phyloP scores from a whole-genome alignment of 2,797 vertebrate species.

The Acanthurus lineatus region DNA sequence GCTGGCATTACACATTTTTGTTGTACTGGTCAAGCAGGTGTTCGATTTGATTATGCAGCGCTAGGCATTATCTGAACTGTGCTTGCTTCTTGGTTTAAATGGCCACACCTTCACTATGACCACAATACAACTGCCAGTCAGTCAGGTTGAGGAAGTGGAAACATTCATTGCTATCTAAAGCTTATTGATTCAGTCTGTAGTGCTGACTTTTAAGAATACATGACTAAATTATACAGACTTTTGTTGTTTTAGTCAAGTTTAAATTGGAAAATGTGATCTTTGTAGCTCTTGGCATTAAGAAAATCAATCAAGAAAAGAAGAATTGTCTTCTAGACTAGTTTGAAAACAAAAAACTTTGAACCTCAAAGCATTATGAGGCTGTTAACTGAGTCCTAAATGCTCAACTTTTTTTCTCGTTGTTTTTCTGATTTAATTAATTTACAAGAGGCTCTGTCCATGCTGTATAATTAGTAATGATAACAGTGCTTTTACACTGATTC shows the following conservation, averaged over 20 bases:
- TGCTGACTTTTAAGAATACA: slow-evolving; percentile 47
- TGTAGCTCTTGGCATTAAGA: slow-evolving; percentile 20
- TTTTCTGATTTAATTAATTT: neutral
- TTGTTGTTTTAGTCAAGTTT: slow-evolving; percentile 40
- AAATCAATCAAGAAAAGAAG: slow-evolving; percentile 20
- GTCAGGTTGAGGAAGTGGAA: slow-evolving; percentile 45
- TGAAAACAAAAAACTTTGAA: neutral
- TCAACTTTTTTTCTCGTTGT: neutral
- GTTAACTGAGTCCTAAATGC: neutral
- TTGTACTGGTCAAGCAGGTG: neutral
- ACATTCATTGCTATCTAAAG: slow-evolving; percentile 1
- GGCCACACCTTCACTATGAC: slow-evolving; percentile 51
- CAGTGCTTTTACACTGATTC: slow-evolving; percentile 4
- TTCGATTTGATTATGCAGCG: neutral
- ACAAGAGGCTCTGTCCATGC: neutral
- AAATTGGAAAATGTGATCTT: slow-evolving; percentile 46
- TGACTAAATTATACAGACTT: slow-evolving; percentile 59
- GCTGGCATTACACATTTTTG: neutral
- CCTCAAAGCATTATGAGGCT: neutral
- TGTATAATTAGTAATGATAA: neutral
- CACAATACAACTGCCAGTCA: slow-evolving; percentile 12
- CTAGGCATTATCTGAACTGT: neutral
- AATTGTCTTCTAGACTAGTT: neutral
- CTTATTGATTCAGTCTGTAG: slow-evolving; percentile 19
- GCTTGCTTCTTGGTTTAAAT: slow-evolving; percentile 35